Conservation (phyloP, 2,888 invertebrate genomes). For the Neria commutata region DNA sequence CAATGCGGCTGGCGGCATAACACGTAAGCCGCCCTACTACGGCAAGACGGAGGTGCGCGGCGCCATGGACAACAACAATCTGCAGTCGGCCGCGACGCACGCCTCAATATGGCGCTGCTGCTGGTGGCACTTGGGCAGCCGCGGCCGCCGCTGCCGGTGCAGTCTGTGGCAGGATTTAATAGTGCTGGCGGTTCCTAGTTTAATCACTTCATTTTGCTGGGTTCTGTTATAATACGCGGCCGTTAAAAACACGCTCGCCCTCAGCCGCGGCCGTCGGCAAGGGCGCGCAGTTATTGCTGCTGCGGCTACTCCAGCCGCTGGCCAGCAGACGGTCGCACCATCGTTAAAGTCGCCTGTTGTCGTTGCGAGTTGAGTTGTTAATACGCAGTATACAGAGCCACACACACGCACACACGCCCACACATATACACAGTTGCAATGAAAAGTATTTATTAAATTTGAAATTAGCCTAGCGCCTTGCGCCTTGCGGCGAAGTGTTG, state of each 20-base stretch:
- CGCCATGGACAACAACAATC: slow-evolving; percentile 56
- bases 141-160: slow-evolving; percentile 5
- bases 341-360: slow-evolving; percentile 24
- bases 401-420: background rate
- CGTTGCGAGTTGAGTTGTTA: slow-evolving; percentile 40
- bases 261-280: background rate
- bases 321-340: slow-evolving; percentile 14
- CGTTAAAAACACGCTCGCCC: slow-evolving; percentile 5
- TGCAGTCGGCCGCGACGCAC: slow-evolving; percentile 37
- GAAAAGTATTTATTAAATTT: background rate
- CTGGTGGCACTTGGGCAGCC: slow-evolving; percentile 32
- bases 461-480: slow-evolving; percentile 7
- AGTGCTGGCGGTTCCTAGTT: slow-evolving; percentile 50
- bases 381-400: slow-evolving; percentile 20
- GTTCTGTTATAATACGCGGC: slow-evolving; percentile 55
- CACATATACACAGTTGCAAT: slow-evolving; percentile 1
- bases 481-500: background rate
- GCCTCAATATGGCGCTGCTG: slow-evolving; percentile 30
- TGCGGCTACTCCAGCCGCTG: slow-evolving; percentile 9
- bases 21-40: slow-evolving; percentile 58
- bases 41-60: slow-evolving; percentile 51
- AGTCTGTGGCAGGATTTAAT: slow-evolving; percentile 40
- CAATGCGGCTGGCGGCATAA: slow-evolving; percentile 42
- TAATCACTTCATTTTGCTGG: slow-evolving; percentile 46
- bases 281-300: background rate